These are phyloP conservation scores for Allophyes oxyacanthae DNA, from an alignment of 2,888 invertebrate species.

Conservation along the genomic window DNA sequence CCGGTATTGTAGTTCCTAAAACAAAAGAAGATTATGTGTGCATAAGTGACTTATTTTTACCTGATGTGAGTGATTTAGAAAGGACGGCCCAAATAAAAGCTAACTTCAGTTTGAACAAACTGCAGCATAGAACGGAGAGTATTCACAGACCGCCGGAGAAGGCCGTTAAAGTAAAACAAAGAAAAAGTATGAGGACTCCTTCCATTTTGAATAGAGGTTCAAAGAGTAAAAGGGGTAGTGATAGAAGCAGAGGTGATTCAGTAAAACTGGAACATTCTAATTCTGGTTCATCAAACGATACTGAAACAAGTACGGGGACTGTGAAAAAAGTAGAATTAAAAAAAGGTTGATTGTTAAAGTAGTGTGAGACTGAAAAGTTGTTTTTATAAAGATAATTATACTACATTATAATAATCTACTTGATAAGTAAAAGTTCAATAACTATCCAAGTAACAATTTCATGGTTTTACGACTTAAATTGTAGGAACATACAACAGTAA, in stretches of 20 bases:
- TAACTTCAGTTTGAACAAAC: constrained; percentile 81
- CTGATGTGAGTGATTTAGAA: constrained; percentile 74
- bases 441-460: constrained; percentile 9
- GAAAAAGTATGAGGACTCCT: constrained; percentile 70
- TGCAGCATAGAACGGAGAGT: constrained; percentile 82
- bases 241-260: constrained; percentile 66
- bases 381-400: constrained; percentile 6
- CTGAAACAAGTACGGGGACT: constrained; percentile 86
- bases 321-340: constrained; percentile 79
- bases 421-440: constrained; percentile 12
- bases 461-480: constrained; percentile 14
- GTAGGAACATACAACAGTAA: constrained; percentile 33
- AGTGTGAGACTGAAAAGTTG: constrained; percentile 29
- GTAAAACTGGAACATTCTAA: constrained; percentile 85
- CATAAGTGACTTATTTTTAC: constrained; percentile 78
- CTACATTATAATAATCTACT: neutral
- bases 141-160: constrained; percentile 82
- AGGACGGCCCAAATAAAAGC: constrained; percentile 84
- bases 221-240: constrained; percentile 67
- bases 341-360: constrained; percentile 53
- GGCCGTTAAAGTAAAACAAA: constrained; percentile 79
- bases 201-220: constrained; percentile 71
- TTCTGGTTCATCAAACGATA: constrained; percentile 90
- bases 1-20: constrained; percentile 67
- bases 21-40: constrained; percentile 79